These are phyloP conservation scores for Trichonephila clavipes DNA, from an alignment of 1,140 invertebrate genomes.

Conservation along the genomic window DNA sequence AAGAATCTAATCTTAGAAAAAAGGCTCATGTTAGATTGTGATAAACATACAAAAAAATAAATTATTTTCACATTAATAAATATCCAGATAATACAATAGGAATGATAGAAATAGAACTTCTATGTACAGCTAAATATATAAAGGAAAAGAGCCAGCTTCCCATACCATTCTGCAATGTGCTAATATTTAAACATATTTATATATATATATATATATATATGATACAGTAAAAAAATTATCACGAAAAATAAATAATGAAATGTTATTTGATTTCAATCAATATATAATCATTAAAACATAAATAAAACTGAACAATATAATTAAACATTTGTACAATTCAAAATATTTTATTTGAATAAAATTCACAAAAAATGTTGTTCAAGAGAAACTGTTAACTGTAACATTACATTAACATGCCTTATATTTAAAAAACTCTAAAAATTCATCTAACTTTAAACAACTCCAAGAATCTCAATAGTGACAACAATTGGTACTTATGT, in stretches of 20 bases:
- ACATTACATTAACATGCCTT: too few species aligned
- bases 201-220: neutral
- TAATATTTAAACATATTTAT: neutral
- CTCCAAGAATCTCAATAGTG: too few species aligned
- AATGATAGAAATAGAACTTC: neutral
- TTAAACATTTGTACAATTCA: neutral
- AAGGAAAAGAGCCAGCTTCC: neutral
- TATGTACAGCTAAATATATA: neutral
- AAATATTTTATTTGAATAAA: neutral
- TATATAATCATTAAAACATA: neutral
- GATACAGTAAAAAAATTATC: too few species aligned
- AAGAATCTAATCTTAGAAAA: neutral
- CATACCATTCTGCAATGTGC: neutral
- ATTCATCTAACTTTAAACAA: too few species aligned
- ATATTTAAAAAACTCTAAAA: too few species aligned
- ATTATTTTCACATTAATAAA: slow-evolving; percentile 10
- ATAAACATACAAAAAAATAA: slow-evolving; percentile 31
- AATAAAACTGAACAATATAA: neutral
- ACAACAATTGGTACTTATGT: too few species aligned
- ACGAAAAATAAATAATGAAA: neutral
- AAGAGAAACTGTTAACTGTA: too few species aligned
- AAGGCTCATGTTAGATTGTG: neutral
- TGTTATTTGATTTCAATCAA: neutral
- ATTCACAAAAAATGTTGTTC: too few species aligned
- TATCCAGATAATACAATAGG: neutral